These are phyloP conservation scores for Dysmachus trigonus DNA, from an alignment of 2,888 invertebrate species.

Conservation along the genomic window DNA sequence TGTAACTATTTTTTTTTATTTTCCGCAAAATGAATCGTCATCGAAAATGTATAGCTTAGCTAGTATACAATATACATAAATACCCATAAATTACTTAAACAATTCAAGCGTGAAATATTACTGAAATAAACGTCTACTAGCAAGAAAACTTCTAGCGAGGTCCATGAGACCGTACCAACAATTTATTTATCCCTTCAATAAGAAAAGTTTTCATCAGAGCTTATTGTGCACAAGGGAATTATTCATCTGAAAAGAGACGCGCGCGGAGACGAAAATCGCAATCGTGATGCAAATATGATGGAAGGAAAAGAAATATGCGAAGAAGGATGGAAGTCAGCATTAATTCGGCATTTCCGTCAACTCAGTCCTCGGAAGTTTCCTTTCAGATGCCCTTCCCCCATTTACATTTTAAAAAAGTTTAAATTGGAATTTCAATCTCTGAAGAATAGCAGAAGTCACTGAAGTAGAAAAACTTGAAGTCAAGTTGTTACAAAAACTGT, in stretches of 20 bases:
- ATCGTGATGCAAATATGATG: slow-evolving; percentile 13
- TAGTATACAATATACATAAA: no score
- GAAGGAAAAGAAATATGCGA: not conserved
- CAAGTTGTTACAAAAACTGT: slow-evolving; percentile 47
- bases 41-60: no score
- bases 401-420: slow-evolving; percentile 47
- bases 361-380: slow-evolving; percentile 33
- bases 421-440: slow-evolving; percentile 50
- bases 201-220: slow-evolving; percentile 38
- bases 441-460: slow-evolving; percentile 49
- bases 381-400: slow-evolving; percentile 16
- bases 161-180: not conserved
- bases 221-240: slow-evolving; percentile 43
- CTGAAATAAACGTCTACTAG: not conserved
- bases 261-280: not conserved
- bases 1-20: no score
- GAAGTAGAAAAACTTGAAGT: slow-evolving; percentile 49
- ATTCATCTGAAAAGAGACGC: slow-evolving; percentile 41
- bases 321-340: slow-evolving; percentile 24
- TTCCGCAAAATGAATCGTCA: no score
- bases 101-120: not conserved
- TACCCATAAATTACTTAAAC: not conserved
- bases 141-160: not conserved
- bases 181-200: slow-evolving; percentile 24
- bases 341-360: slow-evolving; percentile 46